Evolutionary conservation across 2,113 vertebrate genomes (phyloP), one percentile per base, ranked within the genome.

Genomic region (Cyprinodon variegatus): DNA sequence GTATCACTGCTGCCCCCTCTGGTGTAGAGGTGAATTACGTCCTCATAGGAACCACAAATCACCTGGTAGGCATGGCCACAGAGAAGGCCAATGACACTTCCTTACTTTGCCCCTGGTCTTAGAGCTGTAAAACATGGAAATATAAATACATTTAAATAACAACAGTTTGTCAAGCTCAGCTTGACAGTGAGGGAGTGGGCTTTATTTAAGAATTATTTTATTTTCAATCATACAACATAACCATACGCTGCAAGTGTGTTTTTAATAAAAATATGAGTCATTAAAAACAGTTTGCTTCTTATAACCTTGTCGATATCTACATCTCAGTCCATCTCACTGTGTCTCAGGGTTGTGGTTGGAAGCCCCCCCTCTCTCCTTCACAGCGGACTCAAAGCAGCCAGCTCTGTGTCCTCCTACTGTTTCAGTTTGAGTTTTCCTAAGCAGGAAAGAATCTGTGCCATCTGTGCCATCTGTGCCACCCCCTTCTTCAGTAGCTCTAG

Each of bases 381-480:
- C 29, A 13, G 38, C 68, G 5, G 62, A 22, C 5, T 22, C 12
- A 22, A n/a, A 20, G 4, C 50, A 57, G 50, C 50, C 50, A 57
- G 50, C 50, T 57, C 50, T 5, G 50, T 57, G 20, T 53, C 50
- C 46, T 48, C 40, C 50, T 40, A 14, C 64, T 64, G 41, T 48
- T 65, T 43, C 62, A 45, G 20, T 74, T 22, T 65, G 41, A 61
- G 29, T 39, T 12, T 61, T 71, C 61, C 50, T 61, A 74, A 29
- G 39, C 69, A 74, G 59, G 53, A 43, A 75, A 66, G 40, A 57
- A 57, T 79, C 87, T 81, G 75, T 63, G 76, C 84, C 81, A 82
- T 86, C 85, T 91, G 89, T 76, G 62, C 88, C 77, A 78, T 79
- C 83, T 86, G 88, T 90, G 83, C 77, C 78, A 46, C 20, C 69